These are phyloP conservation scores for Fragum whitleyi DNA, from an alignment of 2,888 invertebrate genomes.

Conservation along the genomic window DNA sequence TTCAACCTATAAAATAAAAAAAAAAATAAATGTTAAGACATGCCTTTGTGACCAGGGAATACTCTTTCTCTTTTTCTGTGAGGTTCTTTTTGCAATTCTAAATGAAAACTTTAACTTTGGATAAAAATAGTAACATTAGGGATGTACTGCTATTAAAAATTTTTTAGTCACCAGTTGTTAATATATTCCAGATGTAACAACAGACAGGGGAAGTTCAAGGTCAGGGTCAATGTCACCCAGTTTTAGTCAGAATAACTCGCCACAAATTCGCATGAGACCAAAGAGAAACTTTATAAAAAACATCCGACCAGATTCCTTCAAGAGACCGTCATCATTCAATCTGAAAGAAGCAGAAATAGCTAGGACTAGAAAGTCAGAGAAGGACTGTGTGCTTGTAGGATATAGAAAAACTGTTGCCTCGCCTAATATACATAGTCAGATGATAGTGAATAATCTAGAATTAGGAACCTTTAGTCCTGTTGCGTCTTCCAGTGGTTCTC, in stretches of 20 bases:
- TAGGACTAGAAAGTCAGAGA: conserved; percentile 60
- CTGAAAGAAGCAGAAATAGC: conserved; percentile 75
- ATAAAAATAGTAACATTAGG: too few relatives aligned
- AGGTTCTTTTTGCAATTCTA: too few relatives aligned
- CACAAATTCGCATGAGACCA: conserved; percentile 49
- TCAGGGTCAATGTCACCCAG: conserved; percentile 51
- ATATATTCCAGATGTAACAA: conserved; percentile 28
- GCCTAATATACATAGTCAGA: conserved; percentile 61
- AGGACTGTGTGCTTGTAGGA: conserved; percentile 81
- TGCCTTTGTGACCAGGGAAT: too few relatives aligned
- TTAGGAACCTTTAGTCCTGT: conserved; percentile 82
- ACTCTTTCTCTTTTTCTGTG: too few relatives aligned
- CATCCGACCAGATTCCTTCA: conserved; percentile 82
- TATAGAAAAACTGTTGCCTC: conserved; percentile 79
- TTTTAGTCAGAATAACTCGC: conserved; percentile 56
- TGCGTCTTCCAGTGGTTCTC: conserved; percentile 45
- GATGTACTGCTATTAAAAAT: too few relatives aligned
- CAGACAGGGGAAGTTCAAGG: conserved; percentile 39
- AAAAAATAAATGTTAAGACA: too few relatives aligned
- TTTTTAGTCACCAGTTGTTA: too few relatives aligned
- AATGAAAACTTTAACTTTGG: too few relatives aligned
- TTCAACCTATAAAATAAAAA: too few relatives aligned
- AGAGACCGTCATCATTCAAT: conserved; percentile 82
- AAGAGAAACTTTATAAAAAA: conserved; percentile 82
- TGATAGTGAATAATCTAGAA: conserved; percentile 67